Base-by-base conservation (phyloP, 2,888 invertebrate species). In the Brachypterus glaber region DNA sequence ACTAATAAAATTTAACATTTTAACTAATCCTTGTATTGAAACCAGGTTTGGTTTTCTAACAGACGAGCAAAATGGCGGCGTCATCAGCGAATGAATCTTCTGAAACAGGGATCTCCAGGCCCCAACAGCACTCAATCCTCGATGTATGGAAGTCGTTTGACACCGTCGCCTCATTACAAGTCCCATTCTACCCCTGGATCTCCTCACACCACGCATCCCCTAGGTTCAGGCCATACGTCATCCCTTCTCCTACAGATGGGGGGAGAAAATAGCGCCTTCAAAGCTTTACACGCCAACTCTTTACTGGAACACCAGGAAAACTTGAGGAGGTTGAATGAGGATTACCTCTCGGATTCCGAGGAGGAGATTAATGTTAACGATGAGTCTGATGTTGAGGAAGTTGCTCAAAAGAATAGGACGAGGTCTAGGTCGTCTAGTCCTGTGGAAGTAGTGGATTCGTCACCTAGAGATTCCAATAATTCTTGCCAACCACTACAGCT, bases 41-140 rank as follows among this genome's bases (percentile, higher is more conserved):
- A 82, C 81, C 85, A 92, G 92, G 92, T 92, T 82, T 92, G 92
- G 92, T 92, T 92, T 88, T 92, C 91, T 79, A 92, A 92, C 85
- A 89, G 92, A 85, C 85, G 92, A 76, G 92, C 92, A 72, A 92
- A 92, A 78, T 92, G 91, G 91, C 82, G 92, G 69, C 86, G 92
- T 64, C 91, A 92, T 71, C 91, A 92, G 70, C 84, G 91, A 68
- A 89, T 91, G 87, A 89, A 85, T 71, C 79, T 88, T 60, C 77
- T 89, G 70, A 88, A 88, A 69, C 82, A 85, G 60, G 77, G 81
- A 63, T 68, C 70, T 17, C 64, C 64, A 31, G 54, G 49, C 14
- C 44, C 51, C 29, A 58, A 59, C 44, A 54, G 55, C 46, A 54
- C 51, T 52, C 54, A 58, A 39, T 57, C 64, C 40, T 56, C 62